Evolutionary conservation across 2,888 invertebrate species (phyloP).

Genomic region (Hirudinaria manillensis): DNA sequence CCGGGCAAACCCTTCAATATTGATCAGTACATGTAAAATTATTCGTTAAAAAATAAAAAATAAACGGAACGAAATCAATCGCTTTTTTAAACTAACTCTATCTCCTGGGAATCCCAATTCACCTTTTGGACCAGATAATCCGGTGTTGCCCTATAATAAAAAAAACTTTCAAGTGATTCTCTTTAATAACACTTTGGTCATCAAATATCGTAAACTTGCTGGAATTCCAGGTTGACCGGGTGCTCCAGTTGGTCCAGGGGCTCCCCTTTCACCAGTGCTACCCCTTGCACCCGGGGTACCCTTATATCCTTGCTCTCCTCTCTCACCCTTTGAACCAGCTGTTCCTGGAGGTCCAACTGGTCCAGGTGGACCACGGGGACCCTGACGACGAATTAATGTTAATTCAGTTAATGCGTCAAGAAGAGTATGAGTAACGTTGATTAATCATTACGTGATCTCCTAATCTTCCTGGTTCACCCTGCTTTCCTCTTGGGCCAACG

Average conservation of each 20-base stretch:
- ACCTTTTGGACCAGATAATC: constrained; percentile 24
- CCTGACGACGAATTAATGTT: background rate
- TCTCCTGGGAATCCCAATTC: constrained; percentile 31
- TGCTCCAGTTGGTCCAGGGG: constrained; percentile 23
- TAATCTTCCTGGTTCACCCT: constrained; percentile 34
- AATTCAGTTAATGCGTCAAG: background rate
- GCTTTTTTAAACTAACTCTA: constrained; percentile 14
- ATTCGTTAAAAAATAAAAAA: background rate
- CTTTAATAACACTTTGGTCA: background rate
- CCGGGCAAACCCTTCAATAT: constrained; percentile 29
- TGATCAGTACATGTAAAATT: too few species aligned
- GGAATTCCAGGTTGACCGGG: constrained; percentile 33
- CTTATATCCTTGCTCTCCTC: constrained; percentile 26
- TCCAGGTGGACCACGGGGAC: constrained; percentile 28
- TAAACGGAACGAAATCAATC: background rate
- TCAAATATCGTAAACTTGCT: constrained; percentile 21
- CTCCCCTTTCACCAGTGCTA: constrained; percentile 31
- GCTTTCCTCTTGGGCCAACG: constrained; percentile 33
- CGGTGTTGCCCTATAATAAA: constrained; percentile 21
- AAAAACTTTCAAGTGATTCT: background rate
- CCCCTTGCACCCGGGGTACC: constrained; percentile 28
- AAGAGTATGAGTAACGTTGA: background rate
- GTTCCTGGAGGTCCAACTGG: constrained; percentile 23
- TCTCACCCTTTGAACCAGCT: constrained; percentile 23
- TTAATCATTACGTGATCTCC: constrained; percentile 30